Base-by-base conservation (phyloP, 2,888 invertebrate species). In the Seira musarum region DNA sequence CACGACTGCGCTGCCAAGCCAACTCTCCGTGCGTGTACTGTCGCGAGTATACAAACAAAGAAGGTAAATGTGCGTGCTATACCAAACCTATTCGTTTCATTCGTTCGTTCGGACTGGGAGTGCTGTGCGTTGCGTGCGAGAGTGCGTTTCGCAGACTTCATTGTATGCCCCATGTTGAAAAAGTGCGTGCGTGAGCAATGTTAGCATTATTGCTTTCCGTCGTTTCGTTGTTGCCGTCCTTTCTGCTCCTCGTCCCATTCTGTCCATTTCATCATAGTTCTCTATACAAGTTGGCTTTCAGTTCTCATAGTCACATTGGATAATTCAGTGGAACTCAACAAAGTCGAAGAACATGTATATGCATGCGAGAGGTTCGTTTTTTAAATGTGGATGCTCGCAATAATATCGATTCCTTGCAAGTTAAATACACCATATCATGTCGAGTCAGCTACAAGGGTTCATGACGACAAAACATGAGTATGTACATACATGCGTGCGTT, bases 181-280 rank as follows among this genome's bases (percentile, higher is more conserved):
- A 76, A 76, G 25, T 69, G 76, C 76, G 76, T 76, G 76, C 66
- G 30, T 30, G 30, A 30, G 30, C 8, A 30, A 8, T 30, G 30
- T 8, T 30, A 2, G 2, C 3, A 8, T 30, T 8, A 5, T 30
- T 30, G 30, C 8, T 5, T 2, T 8, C 30, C 8, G n/a, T n/a
- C n/a, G n/a, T 30, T 8, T 30, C 3, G 30, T 30, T 8, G 2
- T 30, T 30, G 30, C 8, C 2, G 30, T 8, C 30, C 8, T 8
- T 8, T 30, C 30, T 8, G 30, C 30, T 30, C 30, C 30, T 30
- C 2, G 3, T 30, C 30, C 30, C 8, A 30, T n/a, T n/a, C n/a
- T n/a, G n/a, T n/a, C n/a, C n/a, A n/a, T n/a, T n/a, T n/a, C n/a
- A n/a, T n/a, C n/a, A n/a, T n/a, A n/a, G n/a, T n/a, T n/a, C n/a